A percentile compares a stretch with the other conserved stretches of the same genome.
phyloP scores from a whole-genome alignment of 2,888 invertebrate genomes.

The Cenopis cana region DNA sequence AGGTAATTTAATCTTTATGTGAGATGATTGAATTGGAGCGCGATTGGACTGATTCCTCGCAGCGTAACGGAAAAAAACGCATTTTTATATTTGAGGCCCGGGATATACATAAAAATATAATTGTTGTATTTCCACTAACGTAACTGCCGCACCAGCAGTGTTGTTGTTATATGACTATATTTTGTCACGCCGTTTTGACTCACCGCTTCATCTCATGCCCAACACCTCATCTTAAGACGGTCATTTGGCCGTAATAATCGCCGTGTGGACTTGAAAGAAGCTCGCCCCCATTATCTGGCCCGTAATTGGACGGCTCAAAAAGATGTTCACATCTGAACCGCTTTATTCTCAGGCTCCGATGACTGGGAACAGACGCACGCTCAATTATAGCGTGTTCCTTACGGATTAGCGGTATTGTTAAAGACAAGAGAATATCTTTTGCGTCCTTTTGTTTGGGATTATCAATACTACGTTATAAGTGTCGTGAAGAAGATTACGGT shows the following conservation, averaged over 20 bases:
- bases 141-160: too few relatives aligned
- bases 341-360: slow-evolving; percentile 41
- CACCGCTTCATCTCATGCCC: slow-evolving; percentile 11
- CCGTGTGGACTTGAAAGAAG: slow-evolving; percentile 44
- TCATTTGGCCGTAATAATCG: slow-evolving; percentile 45
- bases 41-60: background rate
- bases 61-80: background rate
- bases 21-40: background rate
- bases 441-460: slow-evolving; percentile 13
- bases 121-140: too few relatives aligned
- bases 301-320: slow-evolving; percentile 44
- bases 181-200: too few relatives aligned
- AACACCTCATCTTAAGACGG: slow-evolving; percentile 33
- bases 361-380: slow-evolving; percentile 33
- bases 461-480: background rate
- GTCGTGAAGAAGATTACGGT: background rate
- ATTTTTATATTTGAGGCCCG: background rate
- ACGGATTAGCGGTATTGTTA: slow-evolving; percentile 34
- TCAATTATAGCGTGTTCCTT: slow-evolving; percentile 41
- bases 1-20: too few relatives aligned
- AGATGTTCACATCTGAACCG: slow-evolving; percentile 43
- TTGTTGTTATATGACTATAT: too few relatives aligned
- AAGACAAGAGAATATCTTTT: slow-evolving; percentile 25
- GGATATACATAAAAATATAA: background rate
- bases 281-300: slow-evolving; percentile 41